Evolutionary conservation across 2,797 vertebrate genomes (phyloP), one percentile per base, ranked within the genome.

Genomic region (Sebastiscus tertius): DNA sequence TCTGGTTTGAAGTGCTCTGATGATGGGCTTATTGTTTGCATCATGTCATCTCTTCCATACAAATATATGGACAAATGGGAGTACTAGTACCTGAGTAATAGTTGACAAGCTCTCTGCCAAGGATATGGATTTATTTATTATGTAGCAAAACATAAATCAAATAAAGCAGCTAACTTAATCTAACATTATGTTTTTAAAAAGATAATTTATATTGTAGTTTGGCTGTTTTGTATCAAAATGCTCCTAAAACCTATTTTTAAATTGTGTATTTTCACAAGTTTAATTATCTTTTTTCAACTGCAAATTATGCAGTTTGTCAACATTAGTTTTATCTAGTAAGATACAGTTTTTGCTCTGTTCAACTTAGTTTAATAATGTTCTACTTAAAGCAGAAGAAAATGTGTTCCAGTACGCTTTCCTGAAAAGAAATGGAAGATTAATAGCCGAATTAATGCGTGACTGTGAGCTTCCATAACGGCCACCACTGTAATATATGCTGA

Each of bases 1-100:
- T 69, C 20, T 54, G 18, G 31, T 54, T 61, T 76, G 20, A 82
- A 65, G 13, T 67, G 31, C 24, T 79, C 33, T 54, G 39, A n/a
- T 56, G 67, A 64, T 49, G 5, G 34, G n/a, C 9, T 29, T 14
- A 31, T 29, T 56, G 6, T 67, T 71, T 69, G 16, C 14, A 46
- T 80, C 8, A 5, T 22, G 36, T 56, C 36, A 56, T 75, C 26
- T 29, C 11, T 55, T 71, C 3, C 22, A 60, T 46, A 75, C 16
- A 49, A n/a, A 59, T 31, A 65, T 8, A 60, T 18, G 2, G n/a
- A 16, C 31, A 52, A 0, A 20, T 58, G 8, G 59, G 4, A 34
- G 1, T 1, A 6, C 13, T 68, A 68, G 22, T 46, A 36, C 22
- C 2, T 26, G 7, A 29, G 10, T 60, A 6, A 31, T 22, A 7